Evolutionary conservation across 2,113 vertebrate genomes (phyloP).

Genomic region (Eurypyga helias): DNA sequence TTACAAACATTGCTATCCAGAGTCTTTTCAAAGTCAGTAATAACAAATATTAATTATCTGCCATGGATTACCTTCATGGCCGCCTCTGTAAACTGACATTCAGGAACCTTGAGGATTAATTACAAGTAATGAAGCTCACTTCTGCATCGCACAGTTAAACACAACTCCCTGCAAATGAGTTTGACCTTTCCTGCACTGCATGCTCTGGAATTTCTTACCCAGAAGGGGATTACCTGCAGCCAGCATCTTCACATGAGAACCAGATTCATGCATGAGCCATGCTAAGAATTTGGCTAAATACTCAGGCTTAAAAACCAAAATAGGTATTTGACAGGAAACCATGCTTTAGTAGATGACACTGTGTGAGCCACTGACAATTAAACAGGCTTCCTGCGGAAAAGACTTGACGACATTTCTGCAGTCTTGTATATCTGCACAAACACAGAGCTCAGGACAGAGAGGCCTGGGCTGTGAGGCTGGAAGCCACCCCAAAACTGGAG

Average conservation of each 20-base stretch:
- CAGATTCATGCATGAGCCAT: not conserved
- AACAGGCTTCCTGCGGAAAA: not conserved
- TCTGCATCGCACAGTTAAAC: slow-evolving; percentile 56
- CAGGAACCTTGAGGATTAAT: slow-evolving; percentile 71
- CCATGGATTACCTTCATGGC: slow-evolving; percentile 17
- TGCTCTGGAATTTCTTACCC: slow-evolving; percentile 32
- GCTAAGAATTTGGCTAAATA: not conserved
- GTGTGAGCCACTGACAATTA: not conserved
- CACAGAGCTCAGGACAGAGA: not conserved
- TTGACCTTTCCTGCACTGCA: slow-evolving; percentile 61
- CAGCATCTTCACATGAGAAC: not conserved
- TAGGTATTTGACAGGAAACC: not conserved
- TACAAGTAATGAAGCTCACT: slow-evolving; percentile 63
- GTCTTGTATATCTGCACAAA: not conserved
- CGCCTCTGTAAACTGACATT: slow-evolving; percentile 59
- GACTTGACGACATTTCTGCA: not conserved
- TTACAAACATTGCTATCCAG: not conserved
- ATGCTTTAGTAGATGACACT: not conserved
- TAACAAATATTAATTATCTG: slow-evolving; percentile 61
- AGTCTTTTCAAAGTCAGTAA: slow-evolving; percentile 33
- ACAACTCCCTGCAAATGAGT: slow-evolving; percentile 58
- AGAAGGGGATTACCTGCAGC: slow-evolving; percentile 16
- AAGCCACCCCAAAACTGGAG: not conserved
- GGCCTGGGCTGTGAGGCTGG: not conserved
- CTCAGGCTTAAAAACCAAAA: not conserved